Conservation (phyloP, 1,140 invertebrate genomes). For the fruit fly (Drosophila melanogaster) region DNA sequence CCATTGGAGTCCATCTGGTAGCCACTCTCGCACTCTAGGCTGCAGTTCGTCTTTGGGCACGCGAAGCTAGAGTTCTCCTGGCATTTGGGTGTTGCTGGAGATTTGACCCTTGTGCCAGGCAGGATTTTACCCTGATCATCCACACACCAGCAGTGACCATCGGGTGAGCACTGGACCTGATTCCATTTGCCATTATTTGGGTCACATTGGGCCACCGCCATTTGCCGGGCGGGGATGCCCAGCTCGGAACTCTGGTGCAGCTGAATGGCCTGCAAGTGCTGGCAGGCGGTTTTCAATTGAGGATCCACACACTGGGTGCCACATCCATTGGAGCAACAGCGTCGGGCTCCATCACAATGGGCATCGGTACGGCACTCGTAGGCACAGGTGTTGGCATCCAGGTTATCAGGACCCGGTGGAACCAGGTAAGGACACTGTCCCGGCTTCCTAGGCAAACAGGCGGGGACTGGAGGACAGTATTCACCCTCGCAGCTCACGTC, state of each 20-base stretch:
- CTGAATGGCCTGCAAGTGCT: conserved; percentile 88
- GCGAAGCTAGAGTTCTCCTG: conserved; percentile 84
- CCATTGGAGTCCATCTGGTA: conserved; percentile 88
- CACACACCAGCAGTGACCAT: conserved; percentile 95
- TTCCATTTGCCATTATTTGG: conserved; percentile 90
- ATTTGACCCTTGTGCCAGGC: conserved; percentile 86
- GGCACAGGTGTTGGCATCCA: conserved; percentile 88
- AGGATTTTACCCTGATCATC: conserved; percentile 93
- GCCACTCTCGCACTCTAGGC: conserved; percentile 88
- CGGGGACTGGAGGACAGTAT: conserved; percentile 92
- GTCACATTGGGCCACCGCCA: conserved; percentile 92
- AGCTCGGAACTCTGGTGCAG: conserved; percentile 91
- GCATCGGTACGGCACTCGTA: conserved; percentile 91
- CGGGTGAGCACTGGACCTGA: conserved; percentile 91
- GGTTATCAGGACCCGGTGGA: conserved; percentile 87
- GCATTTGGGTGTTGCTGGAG: conserved; percentile 81
- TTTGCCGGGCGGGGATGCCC: conserved; percentile 89
- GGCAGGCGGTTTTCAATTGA: conserved; percentile 91
- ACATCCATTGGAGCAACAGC: conserved; percentile 94
- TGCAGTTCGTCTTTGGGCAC: conserved; percentile 88
- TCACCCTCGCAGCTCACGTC: conserved; percentile 92
- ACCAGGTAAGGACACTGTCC: conserved; percentile 93
- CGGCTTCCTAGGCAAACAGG: conserved; percentile 90
- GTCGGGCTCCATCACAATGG: conserved; percentile 88
- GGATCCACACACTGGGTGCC: conserved; percentile 92